These are phyloP conservation scores for Dryobotodes eremita DNA, from an alignment of 2,888 invertebrate genomes.

Conservation along the genomic window DNA sequence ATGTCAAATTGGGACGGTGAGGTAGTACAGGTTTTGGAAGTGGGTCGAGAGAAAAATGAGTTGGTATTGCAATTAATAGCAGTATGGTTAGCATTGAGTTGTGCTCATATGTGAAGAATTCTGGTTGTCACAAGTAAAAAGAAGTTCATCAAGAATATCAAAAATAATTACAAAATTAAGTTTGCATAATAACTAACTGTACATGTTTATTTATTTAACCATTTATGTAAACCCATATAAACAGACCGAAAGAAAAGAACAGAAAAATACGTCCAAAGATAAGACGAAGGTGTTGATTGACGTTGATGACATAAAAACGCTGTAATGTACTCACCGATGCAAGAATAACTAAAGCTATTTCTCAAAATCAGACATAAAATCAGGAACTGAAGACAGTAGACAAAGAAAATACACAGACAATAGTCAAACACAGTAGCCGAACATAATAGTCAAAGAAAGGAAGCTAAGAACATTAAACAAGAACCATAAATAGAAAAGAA, in stretches of 20 bases:
- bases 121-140: neutral
- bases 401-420: neutral
- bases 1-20: constrained; percentile 57
- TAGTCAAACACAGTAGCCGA: neutral
- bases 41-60: constrained; percentile 17
- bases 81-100: neutral
- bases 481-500: constrained; percentile 2
- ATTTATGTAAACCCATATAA: no score
- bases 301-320: neutral
- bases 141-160: neutral
- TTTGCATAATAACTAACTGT: neutral
- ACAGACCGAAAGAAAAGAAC: no score
- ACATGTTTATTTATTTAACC: no score
- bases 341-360: neutral
- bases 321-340: neutral
- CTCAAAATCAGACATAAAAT: neutral
- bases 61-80: neutral
- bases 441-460: constrained; percentile 1
- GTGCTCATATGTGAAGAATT: neutral
- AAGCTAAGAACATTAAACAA: constrained; percentile 12
- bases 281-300: no score
- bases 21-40: constrained; percentile 30
- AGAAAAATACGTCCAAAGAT: no score
- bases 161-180: neutral
- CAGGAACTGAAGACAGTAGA: neutral